These are phyloP conservation scores for Darevskia nairensis DNA, from an alignment of 2,797 vertebrate species.

Conservation along the genomic window DNA sequence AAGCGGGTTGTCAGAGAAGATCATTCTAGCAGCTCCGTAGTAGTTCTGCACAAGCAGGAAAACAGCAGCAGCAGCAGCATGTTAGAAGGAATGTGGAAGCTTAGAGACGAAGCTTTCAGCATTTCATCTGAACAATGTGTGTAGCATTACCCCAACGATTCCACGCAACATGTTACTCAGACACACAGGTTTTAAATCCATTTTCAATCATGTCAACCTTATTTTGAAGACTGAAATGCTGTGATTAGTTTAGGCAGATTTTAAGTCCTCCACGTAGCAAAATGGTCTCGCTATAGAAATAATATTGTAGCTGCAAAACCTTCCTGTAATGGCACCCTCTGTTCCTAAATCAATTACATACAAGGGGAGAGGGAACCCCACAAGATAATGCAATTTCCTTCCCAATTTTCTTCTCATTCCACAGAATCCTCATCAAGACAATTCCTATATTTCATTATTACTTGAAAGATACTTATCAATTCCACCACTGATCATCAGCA, in stretches of 20 bases:
- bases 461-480: background rate
- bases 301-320: background rate
- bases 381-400: conserved; percentile 14
- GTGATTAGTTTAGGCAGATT: conserved; percentile 6
- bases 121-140: background rate
- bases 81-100: conserved; percentile 21
- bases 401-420: background rate
- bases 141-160: background rate
- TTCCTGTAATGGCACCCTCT: conserved; percentile 34
- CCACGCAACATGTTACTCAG: background rate
- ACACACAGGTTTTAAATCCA: conserved; percentile 23
- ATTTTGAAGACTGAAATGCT: conserved; percentile 30
- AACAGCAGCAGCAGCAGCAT: conserved; percentile 13
- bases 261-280: background rate
- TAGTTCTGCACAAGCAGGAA: conserved; percentile 77
- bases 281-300: conserved; percentile 17
- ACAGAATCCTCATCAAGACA: conserved; percentile 1
- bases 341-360: conserved; percentile 45
- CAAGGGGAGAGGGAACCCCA: conserved; percentile 9
- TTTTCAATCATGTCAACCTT: conserved; percentile 11
- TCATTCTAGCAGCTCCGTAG: conserved; percentile 90
- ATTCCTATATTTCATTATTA: background rate
- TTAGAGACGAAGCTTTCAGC: background rate
- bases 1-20: conserved; percentile 96
- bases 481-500: conserved; percentile 5